Conservation (phyloP, 2,113 vertebrate species). For the Esox niger region DNA sequence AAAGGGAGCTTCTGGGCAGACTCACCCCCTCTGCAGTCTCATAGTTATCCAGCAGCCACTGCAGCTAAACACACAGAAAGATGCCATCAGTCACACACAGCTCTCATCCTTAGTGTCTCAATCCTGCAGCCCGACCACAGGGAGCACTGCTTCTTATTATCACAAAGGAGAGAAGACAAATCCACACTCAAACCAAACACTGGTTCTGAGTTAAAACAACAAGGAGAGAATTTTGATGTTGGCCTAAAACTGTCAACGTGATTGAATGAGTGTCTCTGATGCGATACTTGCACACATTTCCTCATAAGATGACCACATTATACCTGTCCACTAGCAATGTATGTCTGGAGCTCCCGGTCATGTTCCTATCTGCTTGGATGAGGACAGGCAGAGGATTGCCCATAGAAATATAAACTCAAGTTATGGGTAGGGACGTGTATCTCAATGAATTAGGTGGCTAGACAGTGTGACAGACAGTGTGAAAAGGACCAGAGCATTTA, state of each 20-base stretch:
- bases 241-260: no score
- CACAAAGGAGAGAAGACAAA: slow-evolving; percentile 1
- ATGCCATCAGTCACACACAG: slow-evolving; percentile 9
- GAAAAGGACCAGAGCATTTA: not conserved
- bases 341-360: no score
- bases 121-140: no score
- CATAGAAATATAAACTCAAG: not conserved
- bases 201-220: no score
- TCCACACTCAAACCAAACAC: no score
- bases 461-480: not conserved
- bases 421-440: not conserved
- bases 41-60: slow-evolving; percentile 97
- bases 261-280: no score
- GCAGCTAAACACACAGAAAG: slow-evolving; percentile 76
- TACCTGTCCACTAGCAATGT: no score
- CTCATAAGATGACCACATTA: no score
- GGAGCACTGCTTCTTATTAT: no score
- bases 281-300: no score
- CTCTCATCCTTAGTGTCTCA: no score
- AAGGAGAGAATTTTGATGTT: no score
- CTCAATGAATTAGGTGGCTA: not conserved
- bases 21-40: slow-evolving; percentile 96
- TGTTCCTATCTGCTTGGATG: not conserved
- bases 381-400: not conserved
- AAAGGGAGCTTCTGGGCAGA: slow-evolving; percentile 91